These are phyloP conservation scores for Arenaria interpres DNA, from an alignment of 2,113 vertebrate species.

Conservation along the genomic window DNA sequence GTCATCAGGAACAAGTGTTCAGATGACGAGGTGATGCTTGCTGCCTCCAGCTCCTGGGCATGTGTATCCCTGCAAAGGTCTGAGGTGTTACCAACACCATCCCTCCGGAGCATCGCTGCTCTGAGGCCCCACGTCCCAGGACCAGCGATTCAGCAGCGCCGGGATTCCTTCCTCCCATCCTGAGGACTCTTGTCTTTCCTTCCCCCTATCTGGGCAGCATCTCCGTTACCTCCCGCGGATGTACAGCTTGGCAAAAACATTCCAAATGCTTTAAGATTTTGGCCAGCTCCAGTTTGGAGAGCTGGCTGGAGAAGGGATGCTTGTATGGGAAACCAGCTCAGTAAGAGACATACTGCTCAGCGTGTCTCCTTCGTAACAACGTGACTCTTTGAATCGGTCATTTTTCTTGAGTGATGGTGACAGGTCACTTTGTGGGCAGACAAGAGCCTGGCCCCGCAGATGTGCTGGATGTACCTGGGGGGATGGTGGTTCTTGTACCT, in stretches of 20 bases:
- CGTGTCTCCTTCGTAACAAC: rapidly evolving
- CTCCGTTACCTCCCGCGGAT: neutral
- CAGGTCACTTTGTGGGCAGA: neutral
- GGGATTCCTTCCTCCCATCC: neutral
- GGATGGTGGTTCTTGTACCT: no score
- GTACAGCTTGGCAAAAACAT: neutral
- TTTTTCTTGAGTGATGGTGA: neutral
- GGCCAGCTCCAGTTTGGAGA: neutral
- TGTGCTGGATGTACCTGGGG: neutral
- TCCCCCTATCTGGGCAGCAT: rapidly evolving
- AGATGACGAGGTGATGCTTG: rapidly evolving
- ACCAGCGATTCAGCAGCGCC: neutral
- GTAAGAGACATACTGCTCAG: rapidly evolving
- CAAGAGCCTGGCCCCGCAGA: neutral
- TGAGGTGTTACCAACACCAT: neutral
- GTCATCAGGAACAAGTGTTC: neutral
- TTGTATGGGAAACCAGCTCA: neutral
- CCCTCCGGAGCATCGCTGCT: rapidly evolving
- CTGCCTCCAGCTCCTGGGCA: neutral
- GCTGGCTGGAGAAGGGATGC: neutral
- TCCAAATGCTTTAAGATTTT: neutral
- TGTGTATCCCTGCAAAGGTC: neutral
- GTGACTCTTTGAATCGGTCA: rapidly evolving
- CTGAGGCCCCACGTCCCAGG: neutral
- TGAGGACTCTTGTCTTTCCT: neutral